Percentiles rank a stretch among this genome's conserved stretches.
phyloP scores from a whole-genome alignment of 2,888 invertebrate genomes.

The Atethmia centrago region DNA sequence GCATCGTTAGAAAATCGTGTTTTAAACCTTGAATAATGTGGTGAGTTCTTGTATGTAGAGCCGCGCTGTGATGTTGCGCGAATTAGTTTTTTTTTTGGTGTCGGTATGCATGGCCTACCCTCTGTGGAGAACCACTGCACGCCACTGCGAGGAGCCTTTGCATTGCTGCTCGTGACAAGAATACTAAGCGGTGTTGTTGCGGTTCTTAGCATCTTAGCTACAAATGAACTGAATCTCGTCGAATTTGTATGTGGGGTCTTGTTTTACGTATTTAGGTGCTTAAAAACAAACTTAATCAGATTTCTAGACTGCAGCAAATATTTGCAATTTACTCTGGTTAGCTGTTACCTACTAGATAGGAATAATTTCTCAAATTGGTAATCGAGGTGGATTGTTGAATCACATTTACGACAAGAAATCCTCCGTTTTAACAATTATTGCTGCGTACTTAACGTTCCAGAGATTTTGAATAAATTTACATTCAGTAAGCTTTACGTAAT shows the following conservation, averaged over 20 bases:
- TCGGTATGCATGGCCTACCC: too few relatives aligned
- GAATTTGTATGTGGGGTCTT: slow-evolving; percentile 37
- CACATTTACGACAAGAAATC: slow-evolving; percentile 28
- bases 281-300: slow-evolving; percentile 22
- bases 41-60: too few relatives aligned
- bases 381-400: slow-evolving; percentile 19
- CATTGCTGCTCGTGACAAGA: slow-evolving; percentile 17
- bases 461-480: slow-evolving; percentile 50
- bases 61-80: too few relatives aligned
- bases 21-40: too few relatives aligned
- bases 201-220: slow-evolving; percentile 30
- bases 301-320: slow-evolving; percentile 23
- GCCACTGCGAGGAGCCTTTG: slow-evolving; percentile 35
- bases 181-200: slow-evolving; percentile 38
- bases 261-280: slow-evolving; percentile 36
- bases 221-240: slow-evolving; percentile 42
- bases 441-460: slow-evolving; percentile 23
- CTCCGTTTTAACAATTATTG: slow-evolving; percentile 31
- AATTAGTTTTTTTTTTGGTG: too few relatives aligned
- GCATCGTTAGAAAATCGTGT: too few relatives aligned
- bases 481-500: slow-evolving; percentile 31
- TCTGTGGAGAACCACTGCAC: too few relatives aligned
- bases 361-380: slow-evolving; percentile 3
- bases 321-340: slow-evolving; percentile 5
- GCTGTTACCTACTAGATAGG: neutral